phyloP scores from a whole-genome alignment of 2,797 vertebrate species.

The Aldrovandia affinis region DNA sequence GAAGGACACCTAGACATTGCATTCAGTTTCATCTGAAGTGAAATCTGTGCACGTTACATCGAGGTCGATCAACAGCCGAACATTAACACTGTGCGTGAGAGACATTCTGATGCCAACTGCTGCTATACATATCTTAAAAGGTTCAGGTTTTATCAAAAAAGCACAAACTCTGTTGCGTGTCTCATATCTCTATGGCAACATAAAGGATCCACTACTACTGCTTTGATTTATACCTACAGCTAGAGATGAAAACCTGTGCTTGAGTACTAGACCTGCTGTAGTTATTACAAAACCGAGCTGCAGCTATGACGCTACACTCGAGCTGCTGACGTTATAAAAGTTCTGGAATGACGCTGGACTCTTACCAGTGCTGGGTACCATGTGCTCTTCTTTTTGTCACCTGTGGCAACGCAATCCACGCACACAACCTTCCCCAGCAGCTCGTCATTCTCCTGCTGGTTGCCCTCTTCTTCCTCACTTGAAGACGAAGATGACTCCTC shows the following conservation, averaged over 20 bases:
- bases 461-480: slow-evolving; percentile 79
- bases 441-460: slow-evolving; percentile 75
- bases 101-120: neutral
- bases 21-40: neutral
- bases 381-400: slow-evolving; percentile 75
- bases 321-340: neutral
- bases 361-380: slow-evolving; percentile 83
- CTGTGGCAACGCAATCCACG: slow-evolving; percentile 68
- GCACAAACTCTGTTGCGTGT: neutral
- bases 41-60: neutral
- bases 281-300: too few relatives aligned
- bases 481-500: slow-evolving; percentile 80
- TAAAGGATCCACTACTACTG: neutral
- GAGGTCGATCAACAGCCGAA: neutral
- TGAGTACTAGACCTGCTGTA: too few relatives aligned
- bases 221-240: neutral
- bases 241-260: neutral
- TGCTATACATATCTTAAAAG: neutral
- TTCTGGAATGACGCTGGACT: neutral
- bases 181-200: neutral
- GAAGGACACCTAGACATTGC: too few relatives aligned
- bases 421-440: slow-evolving; percentile 80
- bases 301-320: too few relatives aligned
- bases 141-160: neutral
- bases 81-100: neutral